phyloP scores from a whole-genome alignment of 2,888 invertebrate species.

The Microplitis deprimator region DNA sequence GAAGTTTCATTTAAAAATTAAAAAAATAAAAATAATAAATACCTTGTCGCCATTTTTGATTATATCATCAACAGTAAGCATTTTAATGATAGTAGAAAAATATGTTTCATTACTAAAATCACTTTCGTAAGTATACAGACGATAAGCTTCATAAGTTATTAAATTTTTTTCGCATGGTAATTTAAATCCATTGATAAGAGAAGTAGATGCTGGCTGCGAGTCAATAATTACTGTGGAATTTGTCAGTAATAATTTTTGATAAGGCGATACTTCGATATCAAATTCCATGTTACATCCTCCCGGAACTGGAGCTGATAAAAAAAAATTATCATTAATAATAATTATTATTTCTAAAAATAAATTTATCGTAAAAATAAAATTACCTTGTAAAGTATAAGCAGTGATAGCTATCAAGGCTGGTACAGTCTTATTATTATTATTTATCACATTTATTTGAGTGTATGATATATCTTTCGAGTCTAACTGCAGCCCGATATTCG shows the following conservation, averaged over 20 bases:
- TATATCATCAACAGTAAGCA: constrained; percentile 77
- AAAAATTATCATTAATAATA: not conserved
- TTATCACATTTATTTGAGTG: constrained; percentile 70
- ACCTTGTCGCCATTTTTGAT: constrained; percentile 74
- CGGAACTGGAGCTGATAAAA: constrained; percentile 79
- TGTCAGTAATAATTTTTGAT: constrained; percentile 71
- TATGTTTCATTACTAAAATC: constrained; percentile 75
- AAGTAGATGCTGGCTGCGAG: constrained; percentile 73
- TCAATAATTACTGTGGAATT: constrained; percentile 74
- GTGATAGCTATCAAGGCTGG: constrained; percentile 73
- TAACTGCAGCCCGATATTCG: constrained; percentile 76
- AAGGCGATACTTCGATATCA: constrained; percentile 76
- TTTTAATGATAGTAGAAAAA: constrained; percentile 75
- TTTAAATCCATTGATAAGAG: constrained; percentile 46
- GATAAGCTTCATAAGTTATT: constrained; percentile 75
- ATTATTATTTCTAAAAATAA: constrained; percentile 7
- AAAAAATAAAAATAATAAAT: constrained; percentile 35
- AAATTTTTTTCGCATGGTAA: constrained; percentile 66
- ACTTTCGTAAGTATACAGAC: constrained; percentile 76
- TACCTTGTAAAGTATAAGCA: constrained; percentile 73
- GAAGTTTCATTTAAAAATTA: too few species aligned
- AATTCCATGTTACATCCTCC: constrained; percentile 86
- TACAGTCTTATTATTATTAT: constrained; percentile 68
- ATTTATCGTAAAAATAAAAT: constrained; percentile 50
- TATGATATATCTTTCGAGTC: constrained; percentile 56